Conservation (phyloP, 2,888 invertebrate genomes). For the Hermaeophaga mercurialis region DNA sequence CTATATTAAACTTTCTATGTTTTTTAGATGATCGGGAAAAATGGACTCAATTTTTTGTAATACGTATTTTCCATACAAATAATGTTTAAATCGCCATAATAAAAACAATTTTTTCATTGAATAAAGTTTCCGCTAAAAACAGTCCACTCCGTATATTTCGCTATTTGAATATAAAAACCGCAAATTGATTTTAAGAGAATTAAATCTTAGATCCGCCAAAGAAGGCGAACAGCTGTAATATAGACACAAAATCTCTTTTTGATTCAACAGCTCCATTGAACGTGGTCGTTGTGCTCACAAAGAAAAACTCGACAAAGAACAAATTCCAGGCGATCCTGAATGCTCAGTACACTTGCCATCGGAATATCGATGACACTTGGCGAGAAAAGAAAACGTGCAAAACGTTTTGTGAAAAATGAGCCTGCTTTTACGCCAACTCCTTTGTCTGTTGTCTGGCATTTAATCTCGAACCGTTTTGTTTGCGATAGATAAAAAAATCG, state of each 20-base stretch:
- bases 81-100: no score
- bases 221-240: slow-evolving; percentile 12
- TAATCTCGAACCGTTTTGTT: slow-evolving; percentile 21
- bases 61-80: no score
- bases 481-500: slow-evolving; percentile 17
- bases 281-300: slow-evolving; percentile 19
- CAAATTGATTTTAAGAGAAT: no score
- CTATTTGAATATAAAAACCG: no score
- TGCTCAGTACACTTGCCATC: slow-evolving; percentile 13
- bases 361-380: slow-evolving; percentile 26
- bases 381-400: slow-evolving; percentile 21
- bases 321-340: slow-evolving; percentile 26
- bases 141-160: no score
- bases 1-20: no score
- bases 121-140: no score
- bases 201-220: neutral
- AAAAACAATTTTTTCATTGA: no score
- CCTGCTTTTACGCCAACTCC: slow-evolving; percentile 17
- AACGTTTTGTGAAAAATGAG: slow-evolving; percentile 23
- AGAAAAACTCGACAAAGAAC: slow-evolving; percentile 23
- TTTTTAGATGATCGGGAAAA: no score
- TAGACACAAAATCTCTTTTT: slow-evolving; percentile 24
- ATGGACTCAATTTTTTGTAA: no score
- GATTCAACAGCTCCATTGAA: slow-evolving; percentile 21
- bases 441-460: slow-evolving; percentile 15